Evolutionary conservation across 2,797 vertebrate species (phyloP).

Genomic region (Cynopterus sphinx): DNA sequence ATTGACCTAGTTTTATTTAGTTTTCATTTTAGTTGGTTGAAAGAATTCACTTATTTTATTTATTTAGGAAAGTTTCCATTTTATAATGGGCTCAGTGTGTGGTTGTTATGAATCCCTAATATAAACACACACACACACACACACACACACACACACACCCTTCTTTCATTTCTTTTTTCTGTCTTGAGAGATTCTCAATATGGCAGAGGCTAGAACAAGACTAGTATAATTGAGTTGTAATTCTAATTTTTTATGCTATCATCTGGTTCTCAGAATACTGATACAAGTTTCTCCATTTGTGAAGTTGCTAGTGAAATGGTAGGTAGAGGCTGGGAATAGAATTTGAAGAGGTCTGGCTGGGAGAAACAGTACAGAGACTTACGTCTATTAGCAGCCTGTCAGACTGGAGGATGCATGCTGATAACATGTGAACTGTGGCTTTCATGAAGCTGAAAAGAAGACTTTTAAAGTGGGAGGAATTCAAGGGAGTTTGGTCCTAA

Average conservation of each 20-base stretch:
- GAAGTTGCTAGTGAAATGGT: not conserved
- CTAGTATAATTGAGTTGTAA: not conserved
- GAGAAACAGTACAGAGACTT: not conserved
- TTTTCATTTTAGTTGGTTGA: constrained; percentile 35
- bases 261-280: not conserved
- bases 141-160: not conserved
- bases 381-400: not conserved
- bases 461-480: not conserved
- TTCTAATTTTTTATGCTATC: not conserved
- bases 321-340: not conserved
- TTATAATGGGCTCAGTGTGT: not conserved
- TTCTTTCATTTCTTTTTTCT: not conserved
- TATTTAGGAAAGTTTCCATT: not conserved
- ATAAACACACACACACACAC: not conserved
- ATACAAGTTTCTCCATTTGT: not conserved
- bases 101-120: not conserved
- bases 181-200: not conserved
- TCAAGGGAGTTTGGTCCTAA: not conserved
- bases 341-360: not conserved
- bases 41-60: constrained; percentile 18
- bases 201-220: not conserved
- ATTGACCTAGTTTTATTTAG: not conserved
- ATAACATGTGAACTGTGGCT: not conserved
- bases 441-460: not conserved
- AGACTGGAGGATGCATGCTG: not conserved